Evolutionary conservation across 2,113 vertebrate species (phyloP).

Genomic region (Ochotona princeps): DNA sequence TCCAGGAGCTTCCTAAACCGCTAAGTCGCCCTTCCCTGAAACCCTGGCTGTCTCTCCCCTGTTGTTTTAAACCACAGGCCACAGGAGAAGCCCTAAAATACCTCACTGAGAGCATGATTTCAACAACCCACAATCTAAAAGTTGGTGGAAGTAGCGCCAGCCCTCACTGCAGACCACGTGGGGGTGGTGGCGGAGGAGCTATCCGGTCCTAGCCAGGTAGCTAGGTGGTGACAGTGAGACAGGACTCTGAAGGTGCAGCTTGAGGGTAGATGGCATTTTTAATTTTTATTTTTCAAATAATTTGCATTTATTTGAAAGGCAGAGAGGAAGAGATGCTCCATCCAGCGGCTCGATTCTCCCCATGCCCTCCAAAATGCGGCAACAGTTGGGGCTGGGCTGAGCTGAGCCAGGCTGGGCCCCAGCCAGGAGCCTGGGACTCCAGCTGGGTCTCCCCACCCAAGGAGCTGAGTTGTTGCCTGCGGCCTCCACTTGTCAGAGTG

Average conservation of each 20-base stretch:
- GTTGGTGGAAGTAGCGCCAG: neutral
- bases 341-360: no score
- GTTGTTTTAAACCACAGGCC: constrained; percentile 52
- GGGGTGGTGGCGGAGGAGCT: neutral
- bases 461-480: no score
- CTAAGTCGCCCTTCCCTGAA: constrained; percentile 32
- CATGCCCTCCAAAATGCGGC: no score
- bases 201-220: neutral
- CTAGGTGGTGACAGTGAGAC: neutral
- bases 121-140: neutral
- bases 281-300: no score
- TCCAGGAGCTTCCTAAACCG: constrained; percentile 11
- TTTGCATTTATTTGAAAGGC: no score
- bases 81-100: constrained; percentile 55
- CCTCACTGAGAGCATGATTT: neutral
- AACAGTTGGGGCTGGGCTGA: no score
- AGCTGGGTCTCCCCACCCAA: no score
- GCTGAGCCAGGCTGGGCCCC: no score
- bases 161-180: neutral
- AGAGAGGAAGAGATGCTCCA: no score
- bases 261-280: neutral
- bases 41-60: constrained; percentile 7
- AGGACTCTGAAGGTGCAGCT: no score
- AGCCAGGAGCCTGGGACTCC: no score
- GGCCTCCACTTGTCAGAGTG: no score